A percentile compares a stretch with the other conserved stretches of the same genome.
Evolutionary conservation across 2,113 vertebrate species (phyloP).

Genomic region (Illadopsis cleaveri): DNA sequence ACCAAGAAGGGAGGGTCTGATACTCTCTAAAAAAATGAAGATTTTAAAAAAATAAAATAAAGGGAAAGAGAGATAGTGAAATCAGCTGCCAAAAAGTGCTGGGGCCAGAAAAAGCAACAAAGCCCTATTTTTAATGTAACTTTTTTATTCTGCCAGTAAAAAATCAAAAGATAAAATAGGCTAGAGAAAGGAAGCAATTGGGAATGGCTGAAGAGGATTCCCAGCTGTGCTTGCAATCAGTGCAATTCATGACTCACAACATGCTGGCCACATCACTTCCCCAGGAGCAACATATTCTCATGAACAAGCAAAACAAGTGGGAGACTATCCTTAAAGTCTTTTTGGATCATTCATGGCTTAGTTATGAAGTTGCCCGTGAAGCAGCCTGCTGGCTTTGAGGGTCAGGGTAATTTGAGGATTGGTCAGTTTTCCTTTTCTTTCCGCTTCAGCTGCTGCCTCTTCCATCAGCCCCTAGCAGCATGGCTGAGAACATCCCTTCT

Average conservation of each 20-base stretch:
- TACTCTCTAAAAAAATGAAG: constrained; percentile 17
- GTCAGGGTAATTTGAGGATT: neutral
- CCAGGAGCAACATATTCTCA: constrained; percentile 66
- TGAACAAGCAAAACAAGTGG: constrained; percentile 63
- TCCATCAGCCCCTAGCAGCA: neutral
- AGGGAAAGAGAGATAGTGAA: neutral
- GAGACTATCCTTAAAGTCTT: constrained; percentile 45
- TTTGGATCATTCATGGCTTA: constrained; percentile 18
- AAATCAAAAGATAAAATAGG: constrained; percentile 61
- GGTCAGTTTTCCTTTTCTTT: constrained; percentile 14
- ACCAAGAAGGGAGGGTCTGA: constrained; percentile 2
- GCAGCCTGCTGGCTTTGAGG: neutral
- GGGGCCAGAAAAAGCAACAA: constrained; percentile 67
- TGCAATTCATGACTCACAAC: constrained; percentile 70
- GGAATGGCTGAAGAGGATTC: constrained; percentile 71
- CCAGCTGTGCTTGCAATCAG: constrained; percentile 71
- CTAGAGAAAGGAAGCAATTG: constrained; percentile 71
- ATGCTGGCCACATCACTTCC: constrained; percentile 67
- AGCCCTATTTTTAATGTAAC: constrained; percentile 64
- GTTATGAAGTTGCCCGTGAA: neutral
- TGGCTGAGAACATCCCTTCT: accelerated
- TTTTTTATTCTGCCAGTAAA: constrained; percentile 53
- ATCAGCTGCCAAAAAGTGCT: constrained; percentile 54
- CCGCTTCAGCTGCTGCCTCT: neutral
- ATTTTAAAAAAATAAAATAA: neutral